These are phyloP conservation scores for Muscina levida DNA, from an alignment of 2,888 invertebrate species.

Conservation along the genomic window DNA sequence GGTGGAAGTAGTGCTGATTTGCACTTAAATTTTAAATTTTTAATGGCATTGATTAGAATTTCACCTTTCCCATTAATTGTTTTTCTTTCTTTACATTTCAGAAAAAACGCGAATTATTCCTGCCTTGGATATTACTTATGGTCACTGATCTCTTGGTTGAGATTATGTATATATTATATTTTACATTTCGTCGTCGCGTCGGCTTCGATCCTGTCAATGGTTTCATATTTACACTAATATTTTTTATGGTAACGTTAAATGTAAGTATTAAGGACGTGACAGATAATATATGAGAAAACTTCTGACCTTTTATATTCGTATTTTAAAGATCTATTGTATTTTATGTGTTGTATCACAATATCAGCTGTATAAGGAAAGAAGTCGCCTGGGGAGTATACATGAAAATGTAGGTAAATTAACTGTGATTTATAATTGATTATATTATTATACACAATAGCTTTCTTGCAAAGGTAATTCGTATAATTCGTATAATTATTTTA, in stretches of 20 bases:
- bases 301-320: neutral
- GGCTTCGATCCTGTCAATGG: constrained; percentile 60
- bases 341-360: constrained; percentile 67
- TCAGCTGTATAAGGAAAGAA: constrained; percentile 60
- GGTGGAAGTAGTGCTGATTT: too few relatives aligned
- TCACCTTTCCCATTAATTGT: too few relatives aligned
- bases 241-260: constrained; percentile 60
- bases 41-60: too few relatives aligned
- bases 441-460: too few relatives aligned
- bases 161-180: constrained; percentile 52
- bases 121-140: constrained; percentile 60
- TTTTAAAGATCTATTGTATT: constrained; percentile 64
- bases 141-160: constrained; percentile 49
- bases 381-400: constrained; percentile 42
- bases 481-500: too few relatives aligned
- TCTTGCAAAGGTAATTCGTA: too few relatives aligned
- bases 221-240: constrained; percentile 60
- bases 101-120: constrained; percentile 52
- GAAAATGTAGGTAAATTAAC: constrained; percentile 61
- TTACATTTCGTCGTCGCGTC: constrained; percentile 48
- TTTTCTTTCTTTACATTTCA: constrained; percentile 29
- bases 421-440: too few relatives aligned
- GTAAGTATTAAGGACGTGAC: constrained; percentile 47
- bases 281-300: neutral
- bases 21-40: too few relatives aligned